Conservation (phyloP, 2,113 vertebrate species). For the Podarcis raffonei region DNA sequence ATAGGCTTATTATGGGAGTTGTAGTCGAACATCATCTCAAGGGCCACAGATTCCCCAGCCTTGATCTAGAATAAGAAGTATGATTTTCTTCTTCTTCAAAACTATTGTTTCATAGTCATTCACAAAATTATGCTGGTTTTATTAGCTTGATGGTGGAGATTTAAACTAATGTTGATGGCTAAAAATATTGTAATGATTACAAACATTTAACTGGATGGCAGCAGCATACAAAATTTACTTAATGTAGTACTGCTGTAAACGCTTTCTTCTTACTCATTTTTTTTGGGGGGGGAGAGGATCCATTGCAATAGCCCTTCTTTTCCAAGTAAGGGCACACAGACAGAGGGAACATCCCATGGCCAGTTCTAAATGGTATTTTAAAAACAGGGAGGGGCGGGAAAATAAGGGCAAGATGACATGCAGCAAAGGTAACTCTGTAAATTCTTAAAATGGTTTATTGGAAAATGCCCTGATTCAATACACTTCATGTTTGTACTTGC, state of each 20-base stretch:
- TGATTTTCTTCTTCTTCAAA: neutral
- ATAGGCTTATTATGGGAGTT: no score
- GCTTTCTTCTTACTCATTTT: neutral
- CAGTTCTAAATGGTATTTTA: conserved; percentile 39
- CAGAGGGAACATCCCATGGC: neutral
- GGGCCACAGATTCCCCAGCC: no score
- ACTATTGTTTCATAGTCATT: neutral
- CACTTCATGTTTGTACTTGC: no score
- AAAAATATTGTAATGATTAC: neutral
- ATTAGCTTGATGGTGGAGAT: neutral
- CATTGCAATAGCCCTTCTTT: neutral
- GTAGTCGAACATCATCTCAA: no score
- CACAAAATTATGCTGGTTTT: neutral
- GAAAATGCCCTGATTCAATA: neutral
- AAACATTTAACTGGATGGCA: neutral
- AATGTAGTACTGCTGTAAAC: neutral
- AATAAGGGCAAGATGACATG: neutral
- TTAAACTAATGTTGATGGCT: neutral
- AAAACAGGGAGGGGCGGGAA: conserved; percentile 4
- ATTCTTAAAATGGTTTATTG: neutral
- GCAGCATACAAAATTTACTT: neutral
- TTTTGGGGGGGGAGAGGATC: no score
- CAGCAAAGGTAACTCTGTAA: conserved; percentile 13
- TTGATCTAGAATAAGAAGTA: no score
- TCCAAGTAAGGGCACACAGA: conserved; percentile 29